Percentiles rank a stretch among this genome's conserved stretches.
These are phyloP conservation scores for Heteropelma amictum DNA, from an alignment of 2,888 invertebrate genomes.

Conservation along the genomic window DNA sequence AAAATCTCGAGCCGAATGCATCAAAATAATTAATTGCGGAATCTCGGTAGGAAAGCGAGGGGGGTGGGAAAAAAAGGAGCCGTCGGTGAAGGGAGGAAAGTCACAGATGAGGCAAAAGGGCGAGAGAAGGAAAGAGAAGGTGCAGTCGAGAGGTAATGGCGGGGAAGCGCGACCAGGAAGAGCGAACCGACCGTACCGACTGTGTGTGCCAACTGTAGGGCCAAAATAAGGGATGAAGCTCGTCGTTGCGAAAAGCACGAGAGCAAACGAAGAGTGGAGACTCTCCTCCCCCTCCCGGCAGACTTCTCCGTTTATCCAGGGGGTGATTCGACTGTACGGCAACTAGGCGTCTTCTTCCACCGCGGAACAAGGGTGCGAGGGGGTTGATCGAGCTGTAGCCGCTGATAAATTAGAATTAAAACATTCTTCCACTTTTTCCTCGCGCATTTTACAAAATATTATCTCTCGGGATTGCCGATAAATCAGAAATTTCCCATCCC, in stretches of 20 bases:
- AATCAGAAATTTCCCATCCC: conserved; percentile 1
- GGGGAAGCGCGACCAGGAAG: conserved; percentile 50
- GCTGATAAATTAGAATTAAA: conserved; percentile 68
- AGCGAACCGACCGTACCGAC: conserved; percentile 37
- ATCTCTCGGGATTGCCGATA: not conserved
- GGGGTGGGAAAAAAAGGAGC: conserved; percentile 7
- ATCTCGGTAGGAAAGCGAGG: conserved; percentile 52
- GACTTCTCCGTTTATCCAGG: conserved; percentile 60
- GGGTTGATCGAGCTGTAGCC: conserved; percentile 42
- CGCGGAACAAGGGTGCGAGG: not conserved
- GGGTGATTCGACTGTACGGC: too few species aligned
- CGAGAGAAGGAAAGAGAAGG: not conserved
- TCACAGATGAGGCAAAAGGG: not conserved
- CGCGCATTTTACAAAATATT: conserved; percentile 19
- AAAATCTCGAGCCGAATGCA: conserved; percentile 66
- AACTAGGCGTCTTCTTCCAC: not conserved
- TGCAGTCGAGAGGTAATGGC: conserved; percentile 41
- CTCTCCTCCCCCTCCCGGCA: conserved; percentile 50
- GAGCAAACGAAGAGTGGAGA: conserved; percentile 67
- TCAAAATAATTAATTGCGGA: conserved; percentile 73
- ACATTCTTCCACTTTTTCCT: conserved; percentile 19
- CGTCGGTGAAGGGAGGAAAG: too few species aligned
- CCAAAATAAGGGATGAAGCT: conserved; percentile 42
- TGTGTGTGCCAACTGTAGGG: conserved; percentile 36
- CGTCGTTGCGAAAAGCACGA: conserved; percentile 61